These are phyloP conservation scores for Hybognathus amarus DNA, from an alignment of 2,797 vertebrate genomes.

Conservation along the genomic window DNA sequence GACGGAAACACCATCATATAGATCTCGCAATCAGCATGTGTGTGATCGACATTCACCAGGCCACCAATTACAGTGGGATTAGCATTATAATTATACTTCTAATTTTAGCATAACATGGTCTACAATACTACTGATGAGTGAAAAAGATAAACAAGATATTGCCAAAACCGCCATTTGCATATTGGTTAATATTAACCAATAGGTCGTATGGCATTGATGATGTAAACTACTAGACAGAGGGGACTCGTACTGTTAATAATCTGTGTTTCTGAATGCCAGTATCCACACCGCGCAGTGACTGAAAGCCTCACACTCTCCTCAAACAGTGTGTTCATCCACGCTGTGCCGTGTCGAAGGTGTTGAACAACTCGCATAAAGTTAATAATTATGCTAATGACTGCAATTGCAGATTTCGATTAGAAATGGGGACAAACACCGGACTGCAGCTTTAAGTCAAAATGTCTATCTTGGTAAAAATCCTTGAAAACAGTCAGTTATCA, in stretches of 20 bases:
- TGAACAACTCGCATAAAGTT: no score
- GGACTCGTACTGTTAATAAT: background rate
- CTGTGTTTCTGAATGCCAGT: no score
- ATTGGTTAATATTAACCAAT: background rate
- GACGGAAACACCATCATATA: slow-evolving; percentile 10
- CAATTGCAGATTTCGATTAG: no score
- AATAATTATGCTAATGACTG: no score
- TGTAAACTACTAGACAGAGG: background rate
- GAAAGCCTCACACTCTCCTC: no score
- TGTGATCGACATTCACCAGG: background rate
- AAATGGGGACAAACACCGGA: no score
- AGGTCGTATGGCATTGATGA: background rate
- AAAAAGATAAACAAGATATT: background rate
- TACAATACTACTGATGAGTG: background rate
- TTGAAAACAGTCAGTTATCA: no score
- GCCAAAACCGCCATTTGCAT: background rate
- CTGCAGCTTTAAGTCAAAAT: no score
- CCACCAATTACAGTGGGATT: background rate
- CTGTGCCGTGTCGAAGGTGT: no score
- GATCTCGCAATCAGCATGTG: background rate
- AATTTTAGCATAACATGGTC: background rate
- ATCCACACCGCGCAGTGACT: no score
- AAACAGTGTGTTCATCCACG: no score
- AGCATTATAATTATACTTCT: background rate
- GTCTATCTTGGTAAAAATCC: no score